These are phyloP conservation scores for Chionoecetes opilio DNA, from an alignment of 1,140 invertebrate species.

Conservation along the genomic window DNA sequence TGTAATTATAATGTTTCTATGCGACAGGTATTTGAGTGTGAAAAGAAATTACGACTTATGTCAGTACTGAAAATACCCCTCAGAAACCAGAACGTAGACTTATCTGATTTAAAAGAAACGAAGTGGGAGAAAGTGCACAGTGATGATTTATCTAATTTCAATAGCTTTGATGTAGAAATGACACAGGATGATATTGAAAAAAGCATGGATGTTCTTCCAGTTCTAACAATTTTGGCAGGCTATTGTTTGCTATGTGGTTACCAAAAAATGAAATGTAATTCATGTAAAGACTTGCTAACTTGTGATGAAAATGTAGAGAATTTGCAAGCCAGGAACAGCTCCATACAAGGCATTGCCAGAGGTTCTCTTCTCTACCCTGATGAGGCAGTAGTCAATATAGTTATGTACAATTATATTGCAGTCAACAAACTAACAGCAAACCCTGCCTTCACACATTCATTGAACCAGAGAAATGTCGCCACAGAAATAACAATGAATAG, in stretches of 20 bases:
- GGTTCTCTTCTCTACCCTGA: slow-evolving; percentile 29
- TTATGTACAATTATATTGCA: slow-evolving; percentile 33
- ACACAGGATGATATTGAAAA: slow-evolving; percentile 46
- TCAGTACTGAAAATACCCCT: slow-evolving; percentile 10
- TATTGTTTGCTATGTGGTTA: slow-evolving; percentile 63
- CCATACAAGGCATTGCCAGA: slow-evolving; percentile 21
- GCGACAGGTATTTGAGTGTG: slow-evolving; percentile 73
- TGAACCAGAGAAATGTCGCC: background rate
- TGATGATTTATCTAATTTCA: background rate
- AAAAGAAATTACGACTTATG: slow-evolving; percentile 33
- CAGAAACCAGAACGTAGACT: background rate
- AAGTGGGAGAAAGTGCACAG: slow-evolving; percentile 40
- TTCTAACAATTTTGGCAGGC: slow-evolving; percentile 61
- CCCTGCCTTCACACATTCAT: slow-evolving; percentile 11
- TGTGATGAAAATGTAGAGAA: background rate
- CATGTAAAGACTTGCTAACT: slow-evolving; percentile 41
- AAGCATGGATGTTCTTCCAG: background rate
- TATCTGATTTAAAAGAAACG: background rate
- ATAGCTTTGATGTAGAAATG: slow-evolving; percentile 33
- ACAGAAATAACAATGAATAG: slow-evolving; percentile 2
- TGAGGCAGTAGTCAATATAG: slow-evolving; percentile 20
- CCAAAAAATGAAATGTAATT: slow-evolving; percentile 54
- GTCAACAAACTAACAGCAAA: slow-evolving; percentile 44
- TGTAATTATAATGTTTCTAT: slow-evolving; percentile 46
- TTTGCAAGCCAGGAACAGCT: background rate